phyloP scores from a whole-genome alignment of 2,797 vertebrate genomes.

The Mycteria americana region DNA sequence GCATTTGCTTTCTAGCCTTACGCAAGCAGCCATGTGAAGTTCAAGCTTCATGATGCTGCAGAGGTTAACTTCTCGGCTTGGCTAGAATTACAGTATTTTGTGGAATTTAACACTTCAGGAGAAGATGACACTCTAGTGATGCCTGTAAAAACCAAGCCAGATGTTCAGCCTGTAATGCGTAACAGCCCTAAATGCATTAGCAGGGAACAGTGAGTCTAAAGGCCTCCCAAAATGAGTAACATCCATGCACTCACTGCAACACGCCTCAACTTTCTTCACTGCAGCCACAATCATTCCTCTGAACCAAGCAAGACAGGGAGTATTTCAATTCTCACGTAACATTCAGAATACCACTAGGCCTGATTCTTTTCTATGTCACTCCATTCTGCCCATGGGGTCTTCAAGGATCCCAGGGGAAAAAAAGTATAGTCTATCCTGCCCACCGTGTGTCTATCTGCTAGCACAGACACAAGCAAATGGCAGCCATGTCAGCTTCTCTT shows the following conservation, averaged over 20 bases:
- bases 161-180: neutral
- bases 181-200: neutral
- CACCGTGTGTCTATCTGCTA: neutral
- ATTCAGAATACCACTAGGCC: neutral
- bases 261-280: neutral
- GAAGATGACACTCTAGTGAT: neutral
- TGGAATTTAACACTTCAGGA: constrained; percentile 42
- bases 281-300: neutral
- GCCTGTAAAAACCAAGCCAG: constrained; percentile 29
- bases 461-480: neutral
- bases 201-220: neutral
- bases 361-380: neutral
- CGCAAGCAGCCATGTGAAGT: neutral
- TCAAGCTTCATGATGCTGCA: neutral
- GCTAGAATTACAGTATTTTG: neutral
- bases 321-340: neutral
- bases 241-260: neutral
- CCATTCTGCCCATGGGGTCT: neutral
- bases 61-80: neutral
- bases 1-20: neutral
- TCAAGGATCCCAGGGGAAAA: neutral
- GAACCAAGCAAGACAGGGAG: neutral
- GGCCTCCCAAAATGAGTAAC: neutral
- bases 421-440: neutral
- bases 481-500: neutral